A percentile compares a stretch with the other conserved stretches of the same genome.
phyloP scores from a whole-genome alignment of 2,888 invertebrate species.

The Caenorhabditis sulstoni region DNA sequence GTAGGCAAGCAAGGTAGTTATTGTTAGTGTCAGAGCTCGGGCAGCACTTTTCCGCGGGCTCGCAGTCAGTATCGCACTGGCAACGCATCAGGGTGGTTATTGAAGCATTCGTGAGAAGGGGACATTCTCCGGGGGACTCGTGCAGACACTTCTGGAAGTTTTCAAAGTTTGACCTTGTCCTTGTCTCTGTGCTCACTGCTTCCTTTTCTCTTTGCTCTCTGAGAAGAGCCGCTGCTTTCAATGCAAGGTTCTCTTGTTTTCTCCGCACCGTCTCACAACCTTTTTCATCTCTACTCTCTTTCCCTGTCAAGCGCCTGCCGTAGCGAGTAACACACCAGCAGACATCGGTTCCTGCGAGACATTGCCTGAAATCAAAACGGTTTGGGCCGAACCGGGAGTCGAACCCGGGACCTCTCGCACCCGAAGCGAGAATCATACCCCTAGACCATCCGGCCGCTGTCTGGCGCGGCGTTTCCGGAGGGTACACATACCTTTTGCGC shows the following conservation, averaged over 20 bases:
- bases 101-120: constrained; percentile 23
- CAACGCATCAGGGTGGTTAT: constrained; percentile 48
- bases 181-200: background rate
- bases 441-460: constrained; percentile 75
- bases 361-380: constrained; percentile 60
- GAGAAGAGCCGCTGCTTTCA: constrained; percentile 52
- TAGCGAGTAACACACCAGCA: constrained; percentile 66
- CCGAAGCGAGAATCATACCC: constrained; percentile 81
- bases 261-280: constrained; percentile 60
- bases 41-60: constrained; percentile 62
- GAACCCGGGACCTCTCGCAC: constrained; percentile 81
- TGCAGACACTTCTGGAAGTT: constrained; percentile 40
- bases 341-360: constrained; percentile 64
- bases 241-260: constrained; percentile 55
- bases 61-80: constrained; percentile 66
- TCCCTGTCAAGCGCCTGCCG: constrained; percentile 51
- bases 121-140: constrained; percentile 44
- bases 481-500: constrained; percentile 45
- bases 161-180: background rate
- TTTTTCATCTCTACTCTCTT: constrained; percentile 51
- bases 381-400: constrained; percentile 77
- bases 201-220: constrained; percentile 36
- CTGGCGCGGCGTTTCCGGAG: too few species aligned
- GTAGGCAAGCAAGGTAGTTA: constrained; percentile 45
- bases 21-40: constrained; percentile 45